Percentiles rank a stretch among this genome's conserved stretches.
Conservation (phyloP, 2,888 invertebrate species). For the Yponomeuta plumbellus region DNA sequence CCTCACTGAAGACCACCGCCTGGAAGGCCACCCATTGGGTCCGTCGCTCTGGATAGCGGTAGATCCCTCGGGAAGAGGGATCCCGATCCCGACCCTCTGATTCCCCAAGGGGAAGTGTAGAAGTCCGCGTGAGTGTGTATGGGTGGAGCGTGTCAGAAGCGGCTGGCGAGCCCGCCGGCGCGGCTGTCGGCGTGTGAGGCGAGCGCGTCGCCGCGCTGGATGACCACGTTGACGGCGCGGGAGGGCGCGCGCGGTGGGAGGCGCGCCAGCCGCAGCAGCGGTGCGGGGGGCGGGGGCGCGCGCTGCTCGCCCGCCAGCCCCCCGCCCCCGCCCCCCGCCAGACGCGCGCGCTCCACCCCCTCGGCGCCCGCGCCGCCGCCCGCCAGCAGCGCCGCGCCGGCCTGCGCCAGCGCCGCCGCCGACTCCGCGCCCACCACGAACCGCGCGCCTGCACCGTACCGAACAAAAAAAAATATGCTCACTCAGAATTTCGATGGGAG, state of each 20-base stretch:
- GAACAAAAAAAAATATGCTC: background rate
- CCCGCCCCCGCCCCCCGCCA: slow-evolving; percentile 28
- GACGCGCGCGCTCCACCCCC: slow-evolving; percentile 37
- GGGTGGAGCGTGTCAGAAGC: slow-evolving; percentile 60
- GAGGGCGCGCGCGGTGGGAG: slow-evolving; percentile 32
- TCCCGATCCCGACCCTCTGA: too few species aligned
- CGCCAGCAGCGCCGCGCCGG: slow-evolving; percentile 34
- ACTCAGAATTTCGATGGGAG: background rate
- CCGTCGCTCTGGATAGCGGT: too few species aligned
- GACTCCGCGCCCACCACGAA: slow-evolving; percentile 58
- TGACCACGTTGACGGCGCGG: slow-evolving; percentile 80
- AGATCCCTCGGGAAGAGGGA: too few species aligned
- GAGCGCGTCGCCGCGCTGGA: slow-evolving; percentile 79
- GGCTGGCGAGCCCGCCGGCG: slow-evolving; percentile 81
- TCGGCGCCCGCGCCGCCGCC: slow-evolving; percentile 27
- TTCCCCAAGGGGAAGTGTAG: too few species aligned
- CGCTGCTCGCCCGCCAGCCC: slow-evolving; percentile 29
- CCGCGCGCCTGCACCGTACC: slow-evolving; percentile 42
- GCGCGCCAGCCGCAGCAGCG: slow-evolving; percentile 29
- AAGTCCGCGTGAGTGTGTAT: too few species aligned
- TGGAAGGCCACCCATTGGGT: too few species aligned
- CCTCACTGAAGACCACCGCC: too few species aligned
- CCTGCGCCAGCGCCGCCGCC: slow-evolving; percentile 41
- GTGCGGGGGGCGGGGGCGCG: slow-evolving; percentile 22
- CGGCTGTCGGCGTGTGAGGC: slow-evolving; percentile 84